Percentiles rank a stretch among this genome's conserved stretches.
phyloP scores from a whole-genome alignment of 2,797 vertebrate genomes.

The Bufotes viridis region DNA sequence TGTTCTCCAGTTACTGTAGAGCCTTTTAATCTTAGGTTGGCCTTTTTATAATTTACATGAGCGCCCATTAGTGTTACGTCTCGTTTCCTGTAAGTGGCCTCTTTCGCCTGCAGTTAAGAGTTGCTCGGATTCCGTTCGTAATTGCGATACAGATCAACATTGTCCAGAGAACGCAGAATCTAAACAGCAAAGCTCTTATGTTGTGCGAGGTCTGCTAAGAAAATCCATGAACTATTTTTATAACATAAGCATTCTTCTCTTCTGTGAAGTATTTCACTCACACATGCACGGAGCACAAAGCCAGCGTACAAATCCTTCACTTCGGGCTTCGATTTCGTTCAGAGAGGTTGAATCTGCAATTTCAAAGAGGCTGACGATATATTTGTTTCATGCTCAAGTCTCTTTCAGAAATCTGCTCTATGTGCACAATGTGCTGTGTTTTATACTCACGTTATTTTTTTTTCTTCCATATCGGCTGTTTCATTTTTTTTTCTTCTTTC shows the following conservation, averaged over 20 bases:
- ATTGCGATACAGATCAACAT: constrained; percentile 12
- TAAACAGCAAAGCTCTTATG: constrained; percentile 34
- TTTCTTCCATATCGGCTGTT: neutral
- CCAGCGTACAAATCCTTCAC: constrained; percentile 10
- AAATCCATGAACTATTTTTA: constrained; percentile 12
- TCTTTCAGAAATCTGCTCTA: neutral
- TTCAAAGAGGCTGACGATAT: neutral
- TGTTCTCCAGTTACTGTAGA: too few relatives aligned
- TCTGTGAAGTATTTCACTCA: constrained; percentile 1
- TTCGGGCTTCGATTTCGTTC: neutral
- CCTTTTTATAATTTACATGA: neutral
- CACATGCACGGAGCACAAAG: constrained; percentile 6
- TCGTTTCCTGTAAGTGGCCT: neutral
- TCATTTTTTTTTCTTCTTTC: neutral
- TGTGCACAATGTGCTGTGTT: neutral
- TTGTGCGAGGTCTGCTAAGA: constrained; percentile 35
- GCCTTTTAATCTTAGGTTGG: neutral
- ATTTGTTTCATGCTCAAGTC: neutral
- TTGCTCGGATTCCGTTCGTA: constrained; percentile 23
- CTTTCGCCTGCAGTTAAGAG: neutral
- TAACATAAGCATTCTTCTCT: constrained; percentile 16
- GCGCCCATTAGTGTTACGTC: neutral
- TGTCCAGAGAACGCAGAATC: constrained; percentile 30
- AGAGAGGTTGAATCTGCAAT: neutral
- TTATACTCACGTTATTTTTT: neutral